Percentiles rank a stretch among this genome's conserved stretches.
phyloP scores from a whole-genome alignment of 2,888 invertebrate genomes.

The Thysanoteuthis rhombus region DNA sequence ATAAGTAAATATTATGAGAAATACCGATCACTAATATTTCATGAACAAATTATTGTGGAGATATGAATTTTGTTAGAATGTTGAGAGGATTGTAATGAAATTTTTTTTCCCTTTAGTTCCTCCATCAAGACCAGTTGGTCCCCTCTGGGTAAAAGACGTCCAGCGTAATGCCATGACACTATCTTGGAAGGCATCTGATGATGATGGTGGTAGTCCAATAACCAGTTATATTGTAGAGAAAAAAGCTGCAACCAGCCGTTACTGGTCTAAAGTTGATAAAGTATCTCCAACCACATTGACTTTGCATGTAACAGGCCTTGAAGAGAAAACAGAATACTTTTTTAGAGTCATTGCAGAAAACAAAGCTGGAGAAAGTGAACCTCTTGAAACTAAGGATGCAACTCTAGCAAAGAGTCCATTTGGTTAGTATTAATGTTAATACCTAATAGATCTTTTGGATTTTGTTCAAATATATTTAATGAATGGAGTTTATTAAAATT shows the following conservation, averaged over 20 bases:
- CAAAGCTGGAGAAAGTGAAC: conserved; percentile 91
- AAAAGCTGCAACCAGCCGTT: conserved; percentile 55
- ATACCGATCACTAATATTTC: not conserved
- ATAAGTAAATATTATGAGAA: not conserved
- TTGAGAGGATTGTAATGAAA: not conserved
- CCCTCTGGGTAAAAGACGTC: conserved; percentile 51
- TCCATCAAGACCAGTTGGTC: conserved; percentile 55
- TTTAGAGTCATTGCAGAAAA: conserved; percentile 88
- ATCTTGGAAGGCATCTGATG: conserved; percentile 69
- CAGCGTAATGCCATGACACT: conserved; percentile 57
- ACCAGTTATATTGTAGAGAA: conserved; percentile 64
- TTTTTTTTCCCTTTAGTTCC: conserved; percentile 53
- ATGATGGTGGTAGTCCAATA: conserved; percentile 66
- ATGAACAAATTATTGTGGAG: conserved; percentile 40
- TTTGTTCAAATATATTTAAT: no score
- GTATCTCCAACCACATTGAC: conserved; percentile 41
- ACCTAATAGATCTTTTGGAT: no score
- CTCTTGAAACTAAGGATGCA: conserved; percentile 78
- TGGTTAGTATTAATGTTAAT: conserved; percentile 48
- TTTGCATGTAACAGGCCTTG: conserved; percentile 74
- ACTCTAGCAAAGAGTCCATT: conserved; percentile 59
- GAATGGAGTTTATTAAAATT: no score
- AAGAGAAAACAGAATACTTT: conserved; percentile 90
- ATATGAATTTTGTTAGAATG: conserved; percentile 38
- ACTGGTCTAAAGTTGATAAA: conserved; percentile 56